Evolutionary conservation across 2,797 vertebrate genomes (phyloP).

Genomic region (Chiroxiphia lanceolata): DNA sequence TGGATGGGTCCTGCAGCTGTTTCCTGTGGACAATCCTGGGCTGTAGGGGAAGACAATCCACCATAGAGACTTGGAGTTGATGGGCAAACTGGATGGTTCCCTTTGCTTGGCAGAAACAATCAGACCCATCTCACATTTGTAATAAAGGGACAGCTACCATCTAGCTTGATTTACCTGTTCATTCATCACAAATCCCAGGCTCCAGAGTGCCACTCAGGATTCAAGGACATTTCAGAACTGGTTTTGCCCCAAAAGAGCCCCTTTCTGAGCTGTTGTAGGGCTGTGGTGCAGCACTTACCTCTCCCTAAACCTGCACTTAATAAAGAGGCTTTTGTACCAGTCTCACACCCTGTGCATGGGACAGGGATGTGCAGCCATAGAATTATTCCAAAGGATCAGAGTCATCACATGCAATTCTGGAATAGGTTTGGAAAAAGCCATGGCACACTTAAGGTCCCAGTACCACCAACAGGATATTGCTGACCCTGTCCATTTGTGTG

Average conservation of each 20-base stretch:
- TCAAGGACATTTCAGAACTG: neutral
- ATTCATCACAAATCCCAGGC: neutral
- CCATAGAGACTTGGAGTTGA: neutral
- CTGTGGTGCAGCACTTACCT: too few relatives aligned
- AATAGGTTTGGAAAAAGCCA: neutral
- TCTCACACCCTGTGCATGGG: neutral
- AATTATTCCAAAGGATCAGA: neutral
- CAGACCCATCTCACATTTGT: neutral
- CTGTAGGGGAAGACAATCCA: neutral
- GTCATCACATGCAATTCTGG: neutral
- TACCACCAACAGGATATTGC: neutral
- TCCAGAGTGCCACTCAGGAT: neutral
- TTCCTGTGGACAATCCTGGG: neutral
- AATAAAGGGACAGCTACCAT: neutral
- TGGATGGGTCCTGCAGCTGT: neutral
- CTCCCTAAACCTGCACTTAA: too few relatives aligned
- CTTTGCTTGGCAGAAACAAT: neutral
- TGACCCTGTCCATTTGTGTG: fast-evolving
- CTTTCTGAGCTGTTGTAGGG: neutral
- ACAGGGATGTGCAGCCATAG: neutral
- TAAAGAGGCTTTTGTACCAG: neutral
- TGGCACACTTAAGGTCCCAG: neutral
- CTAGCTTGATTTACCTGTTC: neutral
- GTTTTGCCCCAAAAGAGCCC: neutral
- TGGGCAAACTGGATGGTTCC: neutral